Evolutionary conservation across 1,140 invertebrate species (phyloP).

Genomic region (Sogatella furcifera): DNA sequence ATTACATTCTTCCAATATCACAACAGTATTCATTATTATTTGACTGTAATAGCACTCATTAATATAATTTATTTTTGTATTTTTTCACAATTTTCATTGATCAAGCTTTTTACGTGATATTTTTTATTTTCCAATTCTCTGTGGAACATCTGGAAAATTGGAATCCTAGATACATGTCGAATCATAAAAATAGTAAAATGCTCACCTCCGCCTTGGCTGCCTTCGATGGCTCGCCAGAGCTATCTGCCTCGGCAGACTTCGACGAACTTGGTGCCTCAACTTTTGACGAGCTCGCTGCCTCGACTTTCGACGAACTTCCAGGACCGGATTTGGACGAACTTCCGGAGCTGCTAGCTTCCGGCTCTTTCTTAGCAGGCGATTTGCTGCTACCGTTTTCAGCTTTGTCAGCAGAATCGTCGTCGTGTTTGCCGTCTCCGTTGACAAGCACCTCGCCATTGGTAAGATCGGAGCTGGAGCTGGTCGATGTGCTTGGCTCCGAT

Average conservation of each 20-base stretch:
- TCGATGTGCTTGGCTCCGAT: neutral
- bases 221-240: conserved; percentile 7
- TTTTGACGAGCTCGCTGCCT: too few species aligned
- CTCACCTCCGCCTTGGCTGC: neutral
- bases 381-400: conserved; percentile 1
- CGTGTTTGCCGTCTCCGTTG: conserved; percentile 11
- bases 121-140: too few species aligned
- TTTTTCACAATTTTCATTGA: too few species aligned
- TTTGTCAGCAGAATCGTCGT: neutral
- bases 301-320: conserved; percentile 2
- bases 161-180: too few species aligned
- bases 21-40: too few species aligned
- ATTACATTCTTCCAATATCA: too few species aligned
- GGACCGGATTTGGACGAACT: neutral
- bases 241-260: conserved; percentile 14
- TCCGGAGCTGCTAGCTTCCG: neutral
- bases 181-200: too few species aligned
- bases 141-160: too few species aligned
- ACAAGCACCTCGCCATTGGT: conserved; percentile 7
- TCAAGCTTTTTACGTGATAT: too few species aligned
- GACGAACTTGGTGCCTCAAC: neutral
- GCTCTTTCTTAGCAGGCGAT: neutral
- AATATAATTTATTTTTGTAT: too few species aligned
- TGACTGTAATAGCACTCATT: too few species aligned
- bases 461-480: neutral